A percentile compares a stretch with the other conserved stretches of the same genome.
These are phyloP conservation scores for Zosterops borbonicus DNA, from an alignment of 2,113 vertebrate genomes.

Conservation along the genomic window DNA sequence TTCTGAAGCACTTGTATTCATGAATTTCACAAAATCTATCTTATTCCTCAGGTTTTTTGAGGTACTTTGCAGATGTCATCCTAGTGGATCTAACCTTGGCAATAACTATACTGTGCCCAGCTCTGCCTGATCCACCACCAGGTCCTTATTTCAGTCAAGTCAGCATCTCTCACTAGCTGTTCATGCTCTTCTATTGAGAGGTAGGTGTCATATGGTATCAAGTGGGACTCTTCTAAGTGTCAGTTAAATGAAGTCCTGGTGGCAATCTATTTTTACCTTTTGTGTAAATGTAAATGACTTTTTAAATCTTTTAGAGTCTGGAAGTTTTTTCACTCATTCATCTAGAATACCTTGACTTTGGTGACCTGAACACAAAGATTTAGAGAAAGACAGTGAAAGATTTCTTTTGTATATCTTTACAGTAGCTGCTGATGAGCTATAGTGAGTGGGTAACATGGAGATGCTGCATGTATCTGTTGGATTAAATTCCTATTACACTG, in stretches of 20 bases:
- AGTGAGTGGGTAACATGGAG: neutral
- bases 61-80: neutral
- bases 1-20: neutral
- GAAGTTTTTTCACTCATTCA: neutral
- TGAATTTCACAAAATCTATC: neutral
- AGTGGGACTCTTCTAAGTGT: neutral
- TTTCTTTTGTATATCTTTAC: neutral
- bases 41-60: neutral
- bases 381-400: neutral
- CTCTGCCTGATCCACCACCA: neutral
- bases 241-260: neutral
- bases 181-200: neutral
- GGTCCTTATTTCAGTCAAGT: neutral
- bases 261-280: neutral
- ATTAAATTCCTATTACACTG: neutral
- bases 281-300: neutral
- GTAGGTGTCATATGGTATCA: rapidly evolving
- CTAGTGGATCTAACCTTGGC: neutral
- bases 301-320: neutral
- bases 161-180: neutral
- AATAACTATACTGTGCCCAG: neutral
- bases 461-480: neutral
- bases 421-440: neutral
- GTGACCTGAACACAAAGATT: neutral
- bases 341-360: neutral